These are phyloP conservation scores for Cryptus armator DNA, from an alignment of 2,888 invertebrate species.

Conservation along the genomic window DNA sequence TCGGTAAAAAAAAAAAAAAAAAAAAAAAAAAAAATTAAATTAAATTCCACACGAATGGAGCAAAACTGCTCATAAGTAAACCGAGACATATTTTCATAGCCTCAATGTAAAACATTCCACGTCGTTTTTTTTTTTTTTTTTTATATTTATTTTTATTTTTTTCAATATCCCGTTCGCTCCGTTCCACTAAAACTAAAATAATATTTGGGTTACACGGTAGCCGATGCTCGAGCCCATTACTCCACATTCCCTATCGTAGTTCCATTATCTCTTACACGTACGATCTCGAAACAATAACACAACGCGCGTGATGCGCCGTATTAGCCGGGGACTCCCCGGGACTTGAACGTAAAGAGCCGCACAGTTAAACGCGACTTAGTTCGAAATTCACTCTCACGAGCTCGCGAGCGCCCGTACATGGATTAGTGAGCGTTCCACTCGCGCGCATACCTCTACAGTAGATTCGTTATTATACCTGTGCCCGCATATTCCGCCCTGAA, in stretches of 20 bases:
- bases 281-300: constrained; percentile 30
- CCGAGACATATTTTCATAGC: constrained; percentile 16
- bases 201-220: constrained; percentile 47
- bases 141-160: constrained; percentile 36
- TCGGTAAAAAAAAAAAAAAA: constrained; percentile 17
- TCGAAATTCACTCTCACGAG: constrained; percentile 70
- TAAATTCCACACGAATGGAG: constrained; percentile 12
- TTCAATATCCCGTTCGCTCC: not conserved
- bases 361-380: constrained; percentile 32
- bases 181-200: not conserved
- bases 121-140: not conserved
- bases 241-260: constrained; percentile 44
- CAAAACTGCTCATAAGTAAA: constrained; percentile 24
- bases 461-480: not conserved
- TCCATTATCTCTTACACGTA: not conserved
- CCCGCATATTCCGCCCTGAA: constrained; percentile 16
- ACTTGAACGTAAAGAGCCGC: not conserved
- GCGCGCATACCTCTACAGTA: not conserved
- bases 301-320: constrained; percentile 19
- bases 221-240: constrained; percentile 22
- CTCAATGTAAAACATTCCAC: constrained; percentile 4
- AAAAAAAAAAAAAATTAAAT: constrained; percentile 39
- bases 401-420: constrained; percentile 58
- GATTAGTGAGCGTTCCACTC: constrained; percentile 20
- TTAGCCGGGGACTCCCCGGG: not conserved